Percentiles rank a stretch among this genome's conserved stretches.
These are phyloP conservation scores for Temnothorax rugatulus DNA, from an alignment of 2,888 invertebrate species.

Conservation along the genomic window DNA sequence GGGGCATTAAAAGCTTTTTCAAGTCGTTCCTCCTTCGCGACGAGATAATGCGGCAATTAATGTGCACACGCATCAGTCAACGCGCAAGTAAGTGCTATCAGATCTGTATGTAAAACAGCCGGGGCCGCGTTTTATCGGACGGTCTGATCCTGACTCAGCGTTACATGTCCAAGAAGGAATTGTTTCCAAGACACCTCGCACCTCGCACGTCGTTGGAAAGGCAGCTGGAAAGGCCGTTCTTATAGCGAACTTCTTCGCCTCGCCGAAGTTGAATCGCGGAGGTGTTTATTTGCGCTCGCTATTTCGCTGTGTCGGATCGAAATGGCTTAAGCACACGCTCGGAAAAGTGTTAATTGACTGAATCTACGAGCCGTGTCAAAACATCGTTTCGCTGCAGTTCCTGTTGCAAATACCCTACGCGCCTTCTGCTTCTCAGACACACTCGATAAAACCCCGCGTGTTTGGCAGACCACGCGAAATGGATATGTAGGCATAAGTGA, in stretches of 20 bases:
- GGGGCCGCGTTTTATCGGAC: slow-evolving; percentile 24
- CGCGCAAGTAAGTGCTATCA: slow-evolving; percentile 35
- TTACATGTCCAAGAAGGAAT: slow-evolving; percentile 26
- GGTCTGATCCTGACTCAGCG: slow-evolving; percentile 35
- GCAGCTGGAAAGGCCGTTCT: neutral
- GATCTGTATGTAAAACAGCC: slow-evolving; percentile 47
- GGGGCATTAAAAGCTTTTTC: slow-evolving; percentile 46
- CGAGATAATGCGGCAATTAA: slow-evolving; percentile 51
- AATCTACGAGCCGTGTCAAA: slow-evolving; percentile 38
- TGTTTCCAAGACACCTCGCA: neutral
- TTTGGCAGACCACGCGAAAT: slow-evolving; percentile 35
- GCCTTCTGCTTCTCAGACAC: slow-evolving; percentile 34
- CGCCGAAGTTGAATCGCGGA: slow-evolving; percentile 16
- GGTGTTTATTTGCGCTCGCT: slow-evolving; percentile 24
- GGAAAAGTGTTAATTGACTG: slow-evolving; percentile 49
- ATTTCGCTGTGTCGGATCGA: slow-evolving; percentile 19
- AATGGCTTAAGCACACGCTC: slow-evolving; percentile 13
- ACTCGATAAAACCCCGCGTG: slow-evolving; percentile 41
- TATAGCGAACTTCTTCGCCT: neutral
- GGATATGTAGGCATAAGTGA: slow-evolving; percentile 39
- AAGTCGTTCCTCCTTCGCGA: neutral
- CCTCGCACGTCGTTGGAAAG: neutral
- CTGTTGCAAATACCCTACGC: slow-evolving; percentile 11
- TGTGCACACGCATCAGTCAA: slow-evolving; percentile 48
- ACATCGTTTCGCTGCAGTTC: slow-evolving; percentile 30